Base-by-base conservation (phyloP, 1,140 invertebrate species). In the Patella vulgata region DNA sequence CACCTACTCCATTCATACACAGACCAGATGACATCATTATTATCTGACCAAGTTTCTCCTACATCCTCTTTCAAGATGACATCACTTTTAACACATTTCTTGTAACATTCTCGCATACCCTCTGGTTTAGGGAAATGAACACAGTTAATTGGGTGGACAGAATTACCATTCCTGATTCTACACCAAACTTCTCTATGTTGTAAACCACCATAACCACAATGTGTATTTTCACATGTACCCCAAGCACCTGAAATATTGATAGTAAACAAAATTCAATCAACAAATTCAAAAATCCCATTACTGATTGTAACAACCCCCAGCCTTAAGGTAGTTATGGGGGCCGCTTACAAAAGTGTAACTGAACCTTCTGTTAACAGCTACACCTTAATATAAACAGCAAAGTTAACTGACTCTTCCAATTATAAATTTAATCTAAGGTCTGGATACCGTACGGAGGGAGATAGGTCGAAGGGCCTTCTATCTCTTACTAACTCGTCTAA, bases 1-100 rank as follows among this genome's bases (percentile, higher is more conserved):
- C 77, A 79, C 0, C 42, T 33, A 8, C 68, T 67, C 75, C 75
- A 79, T 9, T 60, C 54, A 1, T 67, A 71, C 0, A 75, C 59
- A 17, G 57, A 56, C 77, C 77, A 79, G n/a, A 67, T 63, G 11
- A 77, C 63, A 9, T 63, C 55, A 19, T 23, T 48, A 42, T 23
- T 1, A 11, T 28, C 42, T 1, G n/a, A 3, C 19, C 28, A 40
- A 17, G 40, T 19, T 9, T 33, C 33, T 25, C 19, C 23, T 6
- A 39, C 14, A 3, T 27, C 40, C 8, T 23, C 30, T 23, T 48
- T 40, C 11, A 48, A 39, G 25, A 59, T 55, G 31, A 54, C 50
- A 28, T 63, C 57, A 23, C 27, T 52, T 21, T 53, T 47, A n/a
- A 55, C 51, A 44, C 33, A 33, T 14, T 36, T 39, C n/a, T 17